These are phyloP conservation scores for Datnioides undecimradiatus DNA, from an alignment of 2,113 vertebrate species.

Conservation along the genomic window DNA sequence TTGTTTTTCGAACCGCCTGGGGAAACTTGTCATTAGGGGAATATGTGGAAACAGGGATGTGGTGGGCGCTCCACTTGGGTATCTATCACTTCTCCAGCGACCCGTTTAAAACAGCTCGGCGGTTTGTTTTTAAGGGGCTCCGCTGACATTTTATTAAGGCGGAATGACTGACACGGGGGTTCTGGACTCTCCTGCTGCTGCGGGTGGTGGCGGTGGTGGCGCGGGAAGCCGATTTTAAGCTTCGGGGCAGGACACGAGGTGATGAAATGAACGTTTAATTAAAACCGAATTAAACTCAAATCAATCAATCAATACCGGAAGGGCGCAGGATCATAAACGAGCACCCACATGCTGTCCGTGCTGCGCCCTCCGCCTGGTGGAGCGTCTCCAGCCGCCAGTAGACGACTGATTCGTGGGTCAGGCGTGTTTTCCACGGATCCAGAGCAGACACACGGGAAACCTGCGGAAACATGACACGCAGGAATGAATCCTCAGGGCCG, in stretches of 20 bases:
- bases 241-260: neutral
- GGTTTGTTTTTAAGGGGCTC: slow-evolving; percentile 44
- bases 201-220: neutral
- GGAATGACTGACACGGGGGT: slow-evolving; percentile 40
- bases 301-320: too few relatives aligned
- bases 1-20: slow-evolving; percentile 47
- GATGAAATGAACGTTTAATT: neutral
- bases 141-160: slow-evolving; percentile 58
- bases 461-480: too few relatives aligned
- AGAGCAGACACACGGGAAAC: neutral
- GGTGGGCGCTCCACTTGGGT: slow-evolving; percentile 55
- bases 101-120: slow-evolving; percentile 51
- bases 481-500: neutral
- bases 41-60: slow-evolving; percentile 78
- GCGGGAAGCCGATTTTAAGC: neutral
- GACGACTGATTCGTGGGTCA: neutral
- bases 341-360: neutral
- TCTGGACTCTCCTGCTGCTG: neutral
- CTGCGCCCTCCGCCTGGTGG: neutral
- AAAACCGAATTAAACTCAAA: too few relatives aligned
- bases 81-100: slow-evolving; percentile 71
- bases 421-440: neutral
- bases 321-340: neutral
- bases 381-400: neutral
- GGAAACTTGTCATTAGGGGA: slow-evolving; percentile 68